Base-by-base conservation (phyloP, 92 coral and sea anemone genomes). In the Umimayanthus kanabou region DNA sequence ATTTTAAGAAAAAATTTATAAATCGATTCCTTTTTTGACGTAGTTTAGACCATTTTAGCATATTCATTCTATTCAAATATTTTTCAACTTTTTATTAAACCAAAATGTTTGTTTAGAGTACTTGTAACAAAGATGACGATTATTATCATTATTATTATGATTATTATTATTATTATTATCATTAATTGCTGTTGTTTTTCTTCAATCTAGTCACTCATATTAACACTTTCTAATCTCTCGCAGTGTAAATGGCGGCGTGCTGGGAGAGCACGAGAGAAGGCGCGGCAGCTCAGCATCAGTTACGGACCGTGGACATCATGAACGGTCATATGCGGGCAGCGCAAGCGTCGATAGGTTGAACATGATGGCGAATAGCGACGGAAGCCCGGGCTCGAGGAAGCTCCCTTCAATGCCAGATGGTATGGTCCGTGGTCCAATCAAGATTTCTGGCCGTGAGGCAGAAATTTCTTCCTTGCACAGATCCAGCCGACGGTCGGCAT, bases 381-480 rank as follows among this genome's bases (percentile, higher is more conserved):
- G 98, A 25, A 88, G 88, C 72, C 67, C 94, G 20, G 93, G 92
- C 73, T 81, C 90, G 0, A 90, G 98, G 76, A 91, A 87, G 61
- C 79, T 89, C 23, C 94, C 93, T 15, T 71, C 95, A 39, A 89
- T 96, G 96, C 95, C 97, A 45, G 98, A 97, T 69, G 93, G 95
- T 57, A 88, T 88, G 76, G 93, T 91, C 69, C 77, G 98, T 18
- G 87, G 92, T 43, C 94, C 99, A 78, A 83, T 97, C 85, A 97
- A 97, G 89, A 90, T 96, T 80, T 90, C 99, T 26, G 99, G 99
- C 55, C 94, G 98, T 61, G 99, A 97, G 76, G 98, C 98, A n/a
- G 99, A 97, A 85, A 82, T 95, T 79, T 93, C 94, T 33, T 96
- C 99, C 37, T 88, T 95, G 89, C 96, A 97, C 90, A 91, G 95